Percentiles rank a stretch among this genome's conserved stretches.
phyloP scores from a whole-genome alignment of 2,113 vertebrate species.

The Sinocyclocheilus maitianheensis region DNA sequence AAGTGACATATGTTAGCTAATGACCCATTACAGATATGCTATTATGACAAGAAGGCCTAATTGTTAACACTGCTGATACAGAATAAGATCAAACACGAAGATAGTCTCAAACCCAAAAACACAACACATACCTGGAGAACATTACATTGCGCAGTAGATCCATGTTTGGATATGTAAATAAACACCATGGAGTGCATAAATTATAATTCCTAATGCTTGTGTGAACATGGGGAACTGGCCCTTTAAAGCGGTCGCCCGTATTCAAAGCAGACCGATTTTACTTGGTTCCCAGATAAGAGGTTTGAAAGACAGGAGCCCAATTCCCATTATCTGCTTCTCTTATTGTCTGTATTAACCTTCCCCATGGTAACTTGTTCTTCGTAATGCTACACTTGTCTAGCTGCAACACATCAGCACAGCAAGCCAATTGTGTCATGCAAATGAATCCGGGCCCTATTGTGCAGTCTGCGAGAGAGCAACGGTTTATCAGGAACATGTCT shows the following conservation, averaged over 20 bases:
- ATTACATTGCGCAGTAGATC: slow-evolving; percentile 12
- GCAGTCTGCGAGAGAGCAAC: slow-evolving; percentile 74
- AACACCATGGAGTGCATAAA: slow-evolving; percentile 30
- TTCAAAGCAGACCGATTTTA: slow-evolving; percentile 80
- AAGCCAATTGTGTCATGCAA: slow-evolving; percentile 97
- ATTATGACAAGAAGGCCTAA: slow-evolving; percentile 16
- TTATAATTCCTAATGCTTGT: slow-evolving; percentile 39
- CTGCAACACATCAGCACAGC: slow-evolving; percentile 87
- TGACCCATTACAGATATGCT: neutral
- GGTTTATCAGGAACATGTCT: slow-evolving; percentile 77
- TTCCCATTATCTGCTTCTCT: slow-evolving; percentile 85
- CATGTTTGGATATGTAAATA: slow-evolving; percentile 37
- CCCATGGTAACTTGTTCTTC: slow-evolving; percentile 90
- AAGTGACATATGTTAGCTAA: slow-evolving; percentile 16
- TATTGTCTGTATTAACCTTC: slow-evolving; percentile 95
- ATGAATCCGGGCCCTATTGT: slow-evolving; percentile 89
- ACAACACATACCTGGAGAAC: neutral
- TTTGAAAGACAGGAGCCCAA: slow-evolving; percentile 86
- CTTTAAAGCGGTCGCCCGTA: slow-evolving; percentile 76
- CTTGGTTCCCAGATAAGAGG: slow-evolving; percentile 79
- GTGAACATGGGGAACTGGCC: slow-evolving; percentile 59
- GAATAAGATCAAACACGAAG: neutral
- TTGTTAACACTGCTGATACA: slow-evolving; percentile 19
- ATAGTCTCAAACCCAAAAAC: neutral
- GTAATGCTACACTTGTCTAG: slow-evolving; percentile 96